Evolutionary conservation across 1,140 invertebrate species (phyloP), one percentile per base, ranked within the genome.

Genomic region (Paralvinella palmiformis): DNA sequence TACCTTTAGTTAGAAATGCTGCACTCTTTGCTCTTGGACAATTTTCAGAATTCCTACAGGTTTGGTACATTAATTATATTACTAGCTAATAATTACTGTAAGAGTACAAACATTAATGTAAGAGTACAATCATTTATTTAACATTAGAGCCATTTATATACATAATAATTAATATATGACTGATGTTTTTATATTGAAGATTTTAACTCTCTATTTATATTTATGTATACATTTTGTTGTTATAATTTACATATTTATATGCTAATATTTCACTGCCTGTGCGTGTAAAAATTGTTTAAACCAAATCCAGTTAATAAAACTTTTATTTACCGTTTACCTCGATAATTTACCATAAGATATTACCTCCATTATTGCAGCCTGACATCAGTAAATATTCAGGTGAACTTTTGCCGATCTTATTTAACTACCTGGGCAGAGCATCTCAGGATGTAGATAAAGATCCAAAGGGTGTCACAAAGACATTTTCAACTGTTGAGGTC

Each of bases 11-110:
- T 1, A 82, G 87, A 36, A 89, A 89, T 78, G 85, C 88, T 5
- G 89, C 89, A 0, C 83, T 92, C 13, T 92, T 89, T 80, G 88
- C 89, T 1, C 79, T 92, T 1, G 90, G 89, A 0, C 89, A 91
- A 74, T 91, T 91, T 75, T 87, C 89, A 0, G 89, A 92, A 77
- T 85, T 88, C 82, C 77, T 92, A 24, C 90, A 91, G 77, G 83
- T 84, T 70, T 7, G 37, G n/a, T 10, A 41, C 22, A 15, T 53
- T 53, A n/a, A 44, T 13, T 44, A 44, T 44, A 13, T 13, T n/a
- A 44, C 10, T 44, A 13, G 37, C 37, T 44, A n/a, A 44, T 44
- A 13, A 10, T 44, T 44, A n/a, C 37, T n/a, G 10, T 44, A n/a
- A n/a, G 10, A 13, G n/a, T 10, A 44, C 10, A 44, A 44, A 44